A percentile compares a stretch with the other conserved stretches of the same genome.
These are phyloP conservation scores for Syndactyla subalaris DNA, from an alignment of 2,797 vertebrate genomes.

Conservation along the genomic window DNA sequence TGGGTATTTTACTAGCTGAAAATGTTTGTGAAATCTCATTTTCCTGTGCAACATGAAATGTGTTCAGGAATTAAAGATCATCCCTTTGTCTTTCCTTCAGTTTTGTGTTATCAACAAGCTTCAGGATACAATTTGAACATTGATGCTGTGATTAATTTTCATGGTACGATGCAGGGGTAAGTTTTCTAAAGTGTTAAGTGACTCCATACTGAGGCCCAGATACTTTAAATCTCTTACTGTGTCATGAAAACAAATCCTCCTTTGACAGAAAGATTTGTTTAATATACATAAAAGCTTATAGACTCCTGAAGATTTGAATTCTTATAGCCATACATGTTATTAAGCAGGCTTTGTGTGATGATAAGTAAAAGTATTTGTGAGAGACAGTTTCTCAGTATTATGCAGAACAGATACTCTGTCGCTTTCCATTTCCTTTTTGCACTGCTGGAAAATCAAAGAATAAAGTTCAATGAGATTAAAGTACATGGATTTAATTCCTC, in stretches of 20 bases:
- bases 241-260: neutral
- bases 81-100: neutral
- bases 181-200: neutral
- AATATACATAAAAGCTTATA: conserved; percentile 9
- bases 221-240: neutral
- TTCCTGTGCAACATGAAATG: neutral
- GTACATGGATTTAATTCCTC: neutral
- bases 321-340: neutral
- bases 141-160: conserved; percentile 12
- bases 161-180: neutral
- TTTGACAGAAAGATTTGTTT: conserved; percentile 19
- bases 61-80: neutral
- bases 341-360: neutral
- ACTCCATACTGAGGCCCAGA: neutral
- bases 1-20: neutral
- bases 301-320: conserved; percentile 14
- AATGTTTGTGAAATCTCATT: neutral
- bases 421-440: neutral
- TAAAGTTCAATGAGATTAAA: neutral
- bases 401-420: neutral
- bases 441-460: neutral
- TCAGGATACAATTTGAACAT: conserved; percentile 7
- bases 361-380: neutral
- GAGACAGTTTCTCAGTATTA: neutral
- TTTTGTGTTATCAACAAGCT: neutral